Base-by-base conservation (phyloP, 2,888 invertebrate species). In the Calliphora vomitoria region DNA sequence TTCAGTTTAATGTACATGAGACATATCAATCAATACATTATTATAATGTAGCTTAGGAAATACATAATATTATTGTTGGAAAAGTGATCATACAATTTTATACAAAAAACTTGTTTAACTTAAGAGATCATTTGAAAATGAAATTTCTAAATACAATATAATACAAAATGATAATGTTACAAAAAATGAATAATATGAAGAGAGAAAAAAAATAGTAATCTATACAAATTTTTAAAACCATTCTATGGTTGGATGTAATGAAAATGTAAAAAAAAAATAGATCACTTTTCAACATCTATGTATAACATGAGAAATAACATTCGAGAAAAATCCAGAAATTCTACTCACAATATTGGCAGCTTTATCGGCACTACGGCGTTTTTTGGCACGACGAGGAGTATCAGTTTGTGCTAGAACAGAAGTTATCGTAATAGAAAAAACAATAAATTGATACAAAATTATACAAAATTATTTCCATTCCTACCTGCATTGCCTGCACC, bases 281-380 rank as follows among this genome's bases (percentile, higher is more conserved):
- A 91, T 90, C 91, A 91, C 89, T 91, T 90, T 90, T 90, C 91
- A 90, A 89, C 80, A 81, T 88, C 75, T 82, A 89, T 76, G 81
- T 86, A 76, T 82, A 74, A 87, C 78, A 86, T 86, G 75, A 75
- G 81, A 71, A 68, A 89, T 79, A 89, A 90, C 87, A 78, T 83
- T 86, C 44, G 64, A 80, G 72, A 89, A 84, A 78, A 83, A 80
- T 85, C 87, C 81, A 86, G 89, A 90, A 90, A 90, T 90, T 88
- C 90, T 93, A 95, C 95, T 96, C 94, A 96, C 96, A 94, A 95
- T 95, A 91, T 95, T 95, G 58, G 95, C 94, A 80, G 95, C 94
- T 92, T 95, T 95, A 90, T 96, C 96, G 20, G 95, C 94, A 88
- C 95, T 96, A 83, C 95, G 94, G 86, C 96, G 94, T 90, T 96